Conservation (phyloP, 1,140 invertebrate genomes). For the Palaemon carinicauda region DNA sequence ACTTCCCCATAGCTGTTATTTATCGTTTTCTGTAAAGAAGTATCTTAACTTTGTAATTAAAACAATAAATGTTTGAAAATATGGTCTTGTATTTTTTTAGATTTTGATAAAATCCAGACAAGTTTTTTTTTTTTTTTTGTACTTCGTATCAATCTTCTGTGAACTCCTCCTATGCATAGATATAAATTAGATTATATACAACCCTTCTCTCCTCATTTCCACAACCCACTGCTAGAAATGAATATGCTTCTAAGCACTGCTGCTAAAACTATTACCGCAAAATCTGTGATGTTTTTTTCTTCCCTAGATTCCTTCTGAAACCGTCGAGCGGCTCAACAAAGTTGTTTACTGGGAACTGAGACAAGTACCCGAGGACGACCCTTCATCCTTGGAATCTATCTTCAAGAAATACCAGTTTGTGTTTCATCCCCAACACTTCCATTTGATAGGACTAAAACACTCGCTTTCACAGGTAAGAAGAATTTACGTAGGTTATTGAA, state of each 20-base stretch:
- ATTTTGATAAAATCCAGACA: no score
- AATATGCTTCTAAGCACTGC: no score
- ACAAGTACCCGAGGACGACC: constrained; percentile 28
- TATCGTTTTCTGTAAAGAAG: no score
- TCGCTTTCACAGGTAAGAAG: constrained; percentile 49
- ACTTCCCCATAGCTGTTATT: no score
- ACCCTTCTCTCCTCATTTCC: not conserved
- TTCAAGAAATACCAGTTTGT: constrained; percentile 55
- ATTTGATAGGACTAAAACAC: constrained; percentile 55
- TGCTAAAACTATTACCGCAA: no score
- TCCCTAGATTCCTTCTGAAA: constrained; percentile 25
- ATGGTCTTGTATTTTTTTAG: no score
- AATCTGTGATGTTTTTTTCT: not conserved
- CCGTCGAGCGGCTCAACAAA: constrained; percentile 53
- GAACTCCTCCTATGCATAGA: not conserved
- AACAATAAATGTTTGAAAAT: no score
- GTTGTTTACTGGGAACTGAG: constrained; percentile 50
- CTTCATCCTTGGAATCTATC: constrained; percentile 34
- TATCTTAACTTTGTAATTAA: no score
- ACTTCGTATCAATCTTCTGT: not conserved
- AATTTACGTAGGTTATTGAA: no score
- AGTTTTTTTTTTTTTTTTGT: not conserved
- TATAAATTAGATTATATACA: not conserved
- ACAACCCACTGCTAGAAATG: not conserved
- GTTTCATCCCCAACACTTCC: constrained; percentile 56